Evolutionary conservation across 1,140 invertebrate species (phyloP).

Genomic region (Phocides pigmalion): DNA sequence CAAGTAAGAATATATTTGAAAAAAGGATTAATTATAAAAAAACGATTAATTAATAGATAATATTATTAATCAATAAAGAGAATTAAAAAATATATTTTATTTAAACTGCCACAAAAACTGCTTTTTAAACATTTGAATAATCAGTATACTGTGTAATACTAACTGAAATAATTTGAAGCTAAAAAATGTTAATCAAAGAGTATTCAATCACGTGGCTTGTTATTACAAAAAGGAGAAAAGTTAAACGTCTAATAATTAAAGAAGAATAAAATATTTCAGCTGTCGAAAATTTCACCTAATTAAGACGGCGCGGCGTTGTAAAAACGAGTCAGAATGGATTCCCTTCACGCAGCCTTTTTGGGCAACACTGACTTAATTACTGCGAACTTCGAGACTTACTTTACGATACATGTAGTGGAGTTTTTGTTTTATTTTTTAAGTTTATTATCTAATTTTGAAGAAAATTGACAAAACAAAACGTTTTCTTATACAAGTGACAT

Average conservation of each 20-base stretch:
- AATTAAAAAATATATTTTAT: too few relatives aligned
- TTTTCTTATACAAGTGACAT: too few relatives aligned
- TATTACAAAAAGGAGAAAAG: neutral
- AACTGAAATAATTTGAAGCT: too few relatives aligned
- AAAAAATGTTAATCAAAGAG: neutral
- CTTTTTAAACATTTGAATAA: too few relatives aligned
- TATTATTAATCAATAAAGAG: too few relatives aligned
- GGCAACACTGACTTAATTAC: constrained; percentile 20
- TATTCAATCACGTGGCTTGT: neutral
- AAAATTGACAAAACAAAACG: neutral
- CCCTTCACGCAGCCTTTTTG: constrained; percentile 15
- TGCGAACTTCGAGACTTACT: neutral
- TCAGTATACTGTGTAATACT: too few relatives aligned
- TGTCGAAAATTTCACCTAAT: constrained; percentile 20
- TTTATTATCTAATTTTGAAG: constrained; percentile 2
- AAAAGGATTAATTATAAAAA: too few relatives aligned
- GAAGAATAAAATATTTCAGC: constrained; percentile 12
- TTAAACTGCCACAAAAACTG: too few relatives aligned
- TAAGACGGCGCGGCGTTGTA: constrained; percentile 10
- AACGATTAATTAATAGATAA: too few relatives aligned
- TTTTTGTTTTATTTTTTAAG: constrained; percentile 4
- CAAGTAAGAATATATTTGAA: too few relatives aligned
- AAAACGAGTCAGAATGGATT: constrained; percentile 17
- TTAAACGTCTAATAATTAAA: constrained; percentile 8
- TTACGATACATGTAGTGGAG: neutral